Conservation (phyloP, 2,797 vertebrate species). For the Peromyscus melanophrys region DNA sequence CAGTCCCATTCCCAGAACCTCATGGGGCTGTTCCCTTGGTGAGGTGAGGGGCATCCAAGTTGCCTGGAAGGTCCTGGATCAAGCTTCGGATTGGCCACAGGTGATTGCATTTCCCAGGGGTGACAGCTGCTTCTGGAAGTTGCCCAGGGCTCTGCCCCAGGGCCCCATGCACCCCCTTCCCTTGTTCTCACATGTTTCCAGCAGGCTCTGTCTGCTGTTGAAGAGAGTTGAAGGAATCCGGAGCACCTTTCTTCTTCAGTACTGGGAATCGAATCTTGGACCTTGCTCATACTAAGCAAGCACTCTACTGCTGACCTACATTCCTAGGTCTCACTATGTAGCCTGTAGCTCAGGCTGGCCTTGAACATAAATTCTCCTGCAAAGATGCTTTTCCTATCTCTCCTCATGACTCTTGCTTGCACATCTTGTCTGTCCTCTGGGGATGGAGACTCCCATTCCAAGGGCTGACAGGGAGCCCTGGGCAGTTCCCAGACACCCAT, state of each 20-base stretch:
- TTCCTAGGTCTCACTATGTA: neutral
- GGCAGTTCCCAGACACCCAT: neutral
- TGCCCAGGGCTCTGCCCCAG: neutral
- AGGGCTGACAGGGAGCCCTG: neutral
- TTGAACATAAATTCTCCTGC: neutral
- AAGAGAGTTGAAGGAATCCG: neutral
- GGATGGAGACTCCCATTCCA: neutral
- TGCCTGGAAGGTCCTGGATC: neutral
- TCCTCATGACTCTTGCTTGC: neutral
- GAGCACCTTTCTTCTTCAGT: neutral
- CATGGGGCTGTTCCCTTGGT: neutral
- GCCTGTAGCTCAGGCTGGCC: neutral
- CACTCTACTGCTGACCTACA: fast-evolving
- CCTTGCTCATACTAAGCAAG: neutral
- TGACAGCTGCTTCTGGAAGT: neutral
- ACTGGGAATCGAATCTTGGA: neutral
- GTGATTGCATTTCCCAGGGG: neutral
- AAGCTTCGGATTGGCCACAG: neutral
- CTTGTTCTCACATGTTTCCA: neutral
- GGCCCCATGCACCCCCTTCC: neutral
- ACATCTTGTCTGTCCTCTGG: neutral
- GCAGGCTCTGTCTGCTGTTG: neutral
- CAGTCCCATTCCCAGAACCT: neutral
- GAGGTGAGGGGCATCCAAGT: neutral
- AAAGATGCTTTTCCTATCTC: too few species aligned